Evolutionary conservation across 2,888 invertebrate genomes (phyloP).

Genomic region (Baronia brevicornis): DNA sequence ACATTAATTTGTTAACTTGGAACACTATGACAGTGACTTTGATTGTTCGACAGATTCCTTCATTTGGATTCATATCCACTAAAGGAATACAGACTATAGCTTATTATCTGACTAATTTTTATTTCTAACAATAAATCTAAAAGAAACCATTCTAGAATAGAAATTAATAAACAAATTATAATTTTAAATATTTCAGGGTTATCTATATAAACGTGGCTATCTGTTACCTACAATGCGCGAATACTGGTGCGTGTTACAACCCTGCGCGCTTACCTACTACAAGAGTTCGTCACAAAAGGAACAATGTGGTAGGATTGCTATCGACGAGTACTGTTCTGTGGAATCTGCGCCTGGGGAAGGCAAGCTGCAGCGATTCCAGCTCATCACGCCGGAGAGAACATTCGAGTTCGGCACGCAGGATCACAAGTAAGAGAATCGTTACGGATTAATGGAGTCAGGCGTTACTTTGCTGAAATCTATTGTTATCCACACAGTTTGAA

Average conservation of each 20-base stretch:
- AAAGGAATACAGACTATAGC: neutral
- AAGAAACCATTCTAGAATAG: too few relatives aligned
- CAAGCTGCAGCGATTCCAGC: conserved; percentile 77
- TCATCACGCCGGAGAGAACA: conserved; percentile 82
- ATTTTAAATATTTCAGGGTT: conserved; percentile 70
- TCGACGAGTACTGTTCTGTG: conserved; percentile 80
- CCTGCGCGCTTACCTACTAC: conserved; percentile 83
- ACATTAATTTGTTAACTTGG: too few relatives aligned
- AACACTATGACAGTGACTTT: too few relatives aligned
- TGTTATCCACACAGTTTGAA: too few relatives aligned
- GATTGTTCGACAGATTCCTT: too few relatives aligned
- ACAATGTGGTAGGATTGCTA: conserved; percentile 78
- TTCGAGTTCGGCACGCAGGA: conserved; percentile 84
- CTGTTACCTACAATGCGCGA: conserved; percentile 85
- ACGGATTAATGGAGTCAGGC: too few relatives aligned
- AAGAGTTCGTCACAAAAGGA: conserved; percentile 81
- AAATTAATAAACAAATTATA: too few relatives aligned
- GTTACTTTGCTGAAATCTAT: too few relatives aligned
- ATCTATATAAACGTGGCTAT: conserved; percentile 83
- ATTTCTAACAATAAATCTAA: too few relatives aligned
- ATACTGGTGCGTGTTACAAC: conserved; percentile 87
- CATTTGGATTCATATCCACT: too few relatives aligned
- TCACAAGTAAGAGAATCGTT: conserved; percentile 74
- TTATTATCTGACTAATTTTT: neutral
- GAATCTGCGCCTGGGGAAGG: conserved; percentile 76